Conservation (phyloP, 2,888 invertebrate species). For the Adelognathus sp. region DNA sequence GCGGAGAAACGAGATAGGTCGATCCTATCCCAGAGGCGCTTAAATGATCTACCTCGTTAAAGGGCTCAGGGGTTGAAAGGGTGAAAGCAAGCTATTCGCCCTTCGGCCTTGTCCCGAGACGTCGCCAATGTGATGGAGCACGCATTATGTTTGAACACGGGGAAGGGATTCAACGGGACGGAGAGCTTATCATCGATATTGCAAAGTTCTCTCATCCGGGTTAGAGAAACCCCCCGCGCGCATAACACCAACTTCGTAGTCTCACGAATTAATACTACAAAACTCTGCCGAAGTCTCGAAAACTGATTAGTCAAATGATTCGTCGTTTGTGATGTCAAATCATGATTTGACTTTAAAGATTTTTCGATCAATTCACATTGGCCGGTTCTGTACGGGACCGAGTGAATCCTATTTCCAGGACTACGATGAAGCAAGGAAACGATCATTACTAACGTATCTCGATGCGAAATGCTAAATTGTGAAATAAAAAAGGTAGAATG, state of each 20-base stretch:
- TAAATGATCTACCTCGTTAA: conserved; percentile 55
- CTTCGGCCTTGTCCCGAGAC: conserved; percentile 25
- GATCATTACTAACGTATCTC: background rate
- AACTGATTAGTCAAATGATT: background rate
- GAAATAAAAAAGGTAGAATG: background rate
- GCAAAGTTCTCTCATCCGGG: conserved; percentile 65
- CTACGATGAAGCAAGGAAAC: no score
- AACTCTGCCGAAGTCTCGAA: background rate
- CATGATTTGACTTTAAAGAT: background rate
- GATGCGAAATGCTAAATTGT: background rate
- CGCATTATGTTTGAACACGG: conserved; percentile 75
- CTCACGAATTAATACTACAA: background rate
- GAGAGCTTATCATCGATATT: conserved; percentile 77
- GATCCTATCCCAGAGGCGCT: conserved; percentile 39
- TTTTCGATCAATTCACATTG: background rate
- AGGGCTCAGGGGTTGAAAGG: conserved; percentile 46
- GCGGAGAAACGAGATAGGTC: conserved; percentile 2
- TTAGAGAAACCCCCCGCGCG: background rate
- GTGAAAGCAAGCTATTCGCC: conserved; percentile 46
- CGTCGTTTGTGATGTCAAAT: background rate
- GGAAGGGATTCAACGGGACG: conserved; percentile 64
- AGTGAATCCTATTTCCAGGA: no score
- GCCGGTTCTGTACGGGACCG: no score
- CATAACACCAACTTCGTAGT: background rate
- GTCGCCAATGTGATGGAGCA: conserved; percentile 67